Evolutionary conservation across 2,888 invertebrate genomes (phyloP).

Genomic region (Chrysodeixis includens): DNA sequence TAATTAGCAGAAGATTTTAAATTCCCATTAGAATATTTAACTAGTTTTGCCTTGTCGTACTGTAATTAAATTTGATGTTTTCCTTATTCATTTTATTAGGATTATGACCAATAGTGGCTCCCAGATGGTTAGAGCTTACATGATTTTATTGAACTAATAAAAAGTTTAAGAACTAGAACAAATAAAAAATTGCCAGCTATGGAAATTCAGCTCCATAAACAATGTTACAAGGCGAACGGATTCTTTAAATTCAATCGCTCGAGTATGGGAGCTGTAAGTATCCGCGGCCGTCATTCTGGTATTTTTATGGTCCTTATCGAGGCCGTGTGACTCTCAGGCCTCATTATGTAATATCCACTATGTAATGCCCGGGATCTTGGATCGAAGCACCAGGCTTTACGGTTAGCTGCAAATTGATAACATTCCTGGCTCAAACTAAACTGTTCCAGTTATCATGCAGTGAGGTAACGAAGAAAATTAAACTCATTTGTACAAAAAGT

Average conservation of each 20-base stretch:
- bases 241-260: conserved; percentile 40
- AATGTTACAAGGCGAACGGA: conserved; percentile 43
- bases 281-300: conserved; percentile 30
- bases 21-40: background rate
- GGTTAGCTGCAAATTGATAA: background rate
- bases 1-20: background rate
- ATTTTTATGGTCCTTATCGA: conserved; percentile 50
- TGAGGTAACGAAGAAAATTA: background rate
- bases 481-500: conserved; percentile 10
- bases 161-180: conserved; percentile 6
- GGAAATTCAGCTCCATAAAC: conserved; percentile 44
- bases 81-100: background rate
- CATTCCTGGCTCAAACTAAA: background rate
- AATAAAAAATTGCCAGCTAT: conserved; percentile 32
- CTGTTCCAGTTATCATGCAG: conserved; percentile 1
- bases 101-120: background rate
- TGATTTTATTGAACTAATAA: background rate
- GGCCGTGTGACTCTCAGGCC: conserved; percentile 32
- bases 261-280: conserved; percentile 34
- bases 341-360: conserved; percentile 23
- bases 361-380: conserved; percentile 10
- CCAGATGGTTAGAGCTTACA: conserved; percentile 19
- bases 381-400: conserved; percentile 9
- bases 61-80: background rate
- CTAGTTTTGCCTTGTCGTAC: background rate